phyloP scores from a whole-genome alignment of 2,888 invertebrate species.

The Cremastinae sp. region DNA sequence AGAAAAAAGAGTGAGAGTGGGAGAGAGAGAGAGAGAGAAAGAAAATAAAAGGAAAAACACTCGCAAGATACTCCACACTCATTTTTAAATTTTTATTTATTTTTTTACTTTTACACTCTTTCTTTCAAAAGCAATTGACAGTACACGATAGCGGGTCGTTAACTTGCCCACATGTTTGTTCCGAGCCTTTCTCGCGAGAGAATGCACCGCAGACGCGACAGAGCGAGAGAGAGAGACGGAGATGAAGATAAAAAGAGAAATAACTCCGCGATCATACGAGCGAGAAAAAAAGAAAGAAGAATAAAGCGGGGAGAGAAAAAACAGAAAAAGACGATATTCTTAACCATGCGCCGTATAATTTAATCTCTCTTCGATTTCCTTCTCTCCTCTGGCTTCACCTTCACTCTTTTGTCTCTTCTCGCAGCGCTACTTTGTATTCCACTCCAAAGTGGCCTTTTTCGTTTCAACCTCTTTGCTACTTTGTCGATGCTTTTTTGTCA shows the following conservation, averaged over 20 bases:
- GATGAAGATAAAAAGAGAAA: constrained; percentile 20
- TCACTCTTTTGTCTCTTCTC: not conserved
- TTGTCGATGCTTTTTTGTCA: too few species aligned
- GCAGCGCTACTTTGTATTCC: too few species aligned
- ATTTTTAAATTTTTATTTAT: constrained; percentile 33
- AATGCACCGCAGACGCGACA: constrained; percentile 45
- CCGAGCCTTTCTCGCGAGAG: constrained; percentile 69
- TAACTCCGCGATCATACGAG: constrained; percentile 14
- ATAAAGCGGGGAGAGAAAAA: constrained; percentile 61
- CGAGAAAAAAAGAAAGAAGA: constrained; percentile 46
- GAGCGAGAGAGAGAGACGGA: constrained; percentile 38
- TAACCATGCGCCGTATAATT: constrained; percentile 55
- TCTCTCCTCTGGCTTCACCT: not conserved
- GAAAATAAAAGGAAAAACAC: constrained; percentile 13
- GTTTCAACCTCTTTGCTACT: too few species aligned
- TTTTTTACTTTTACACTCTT: constrained; percentile 29
- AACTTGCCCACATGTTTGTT: constrained; percentile 73
- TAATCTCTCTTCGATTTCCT: constrained; percentile 43
- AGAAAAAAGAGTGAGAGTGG: not conserved
- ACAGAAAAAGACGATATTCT: constrained; percentile 60
- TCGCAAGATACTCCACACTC: constrained; percentile 37
- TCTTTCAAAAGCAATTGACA: constrained; percentile 42
- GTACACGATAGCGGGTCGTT: constrained; percentile 75
- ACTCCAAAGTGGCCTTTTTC: too few species aligned
- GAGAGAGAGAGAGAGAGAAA: too few species aligned